Evolutionary conservation across 2,113 vertebrate genomes (phyloP).

Genomic region (Felis chaus): DNA sequence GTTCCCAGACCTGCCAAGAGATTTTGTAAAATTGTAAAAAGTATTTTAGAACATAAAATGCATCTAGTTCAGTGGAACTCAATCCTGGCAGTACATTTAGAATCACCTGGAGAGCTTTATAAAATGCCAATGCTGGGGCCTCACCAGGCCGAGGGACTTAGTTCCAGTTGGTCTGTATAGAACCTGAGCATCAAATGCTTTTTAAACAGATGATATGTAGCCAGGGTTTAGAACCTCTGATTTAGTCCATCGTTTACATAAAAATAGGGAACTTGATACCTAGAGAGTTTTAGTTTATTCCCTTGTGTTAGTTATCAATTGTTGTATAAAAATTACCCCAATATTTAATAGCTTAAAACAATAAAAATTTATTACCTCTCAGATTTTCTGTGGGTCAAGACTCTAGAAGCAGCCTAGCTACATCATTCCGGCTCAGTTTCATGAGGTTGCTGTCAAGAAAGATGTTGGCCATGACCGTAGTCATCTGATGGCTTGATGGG

Average conservation of each 20-base stretch:
- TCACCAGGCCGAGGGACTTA: neutral
- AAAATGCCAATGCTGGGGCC: neutral
- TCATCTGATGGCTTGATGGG: neutral
- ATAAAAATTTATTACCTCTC: neutral
- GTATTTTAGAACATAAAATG: constrained; percentile 44
- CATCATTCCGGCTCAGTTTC: neutral
- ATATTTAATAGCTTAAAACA: constrained; percentile 21
- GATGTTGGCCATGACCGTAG: neutral
- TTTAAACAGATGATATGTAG: neutral
- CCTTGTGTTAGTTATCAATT: neutral
- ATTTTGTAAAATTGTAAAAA: constrained; percentile 66
- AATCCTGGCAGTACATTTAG: neutral
- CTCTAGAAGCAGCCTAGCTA: neutral
- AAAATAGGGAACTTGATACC: constrained; percentile 17
- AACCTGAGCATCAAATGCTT: neutral
- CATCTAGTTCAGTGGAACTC: neutral
- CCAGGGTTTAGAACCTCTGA: neutral
- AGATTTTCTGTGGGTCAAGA: neutral
- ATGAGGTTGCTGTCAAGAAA: neutral
- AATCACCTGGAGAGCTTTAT: constrained; percentile 22
- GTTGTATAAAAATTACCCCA: neutral
- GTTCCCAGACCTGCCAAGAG: constrained; percentile 70
- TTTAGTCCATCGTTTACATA: neutral
- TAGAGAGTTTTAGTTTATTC: neutral
- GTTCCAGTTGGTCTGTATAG: neutral